These are phyloP conservation scores for Stomatorhinus walkeri DNA, from an alignment of 2,797 vertebrate species.

Conservation along the genomic window DNA sequence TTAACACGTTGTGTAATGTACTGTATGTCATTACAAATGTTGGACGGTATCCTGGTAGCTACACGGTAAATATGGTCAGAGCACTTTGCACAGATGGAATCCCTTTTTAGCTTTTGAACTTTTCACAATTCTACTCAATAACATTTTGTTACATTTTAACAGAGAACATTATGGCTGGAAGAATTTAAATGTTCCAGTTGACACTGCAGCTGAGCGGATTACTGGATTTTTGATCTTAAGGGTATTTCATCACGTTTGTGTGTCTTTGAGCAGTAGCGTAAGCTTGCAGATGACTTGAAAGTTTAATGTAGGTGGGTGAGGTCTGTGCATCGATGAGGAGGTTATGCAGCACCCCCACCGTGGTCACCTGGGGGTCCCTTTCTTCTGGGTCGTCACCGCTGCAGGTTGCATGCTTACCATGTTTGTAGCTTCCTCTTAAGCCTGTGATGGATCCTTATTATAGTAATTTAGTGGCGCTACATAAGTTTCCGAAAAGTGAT, in stretches of 20 bases:
- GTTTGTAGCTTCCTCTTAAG: constrained; percentile 12
- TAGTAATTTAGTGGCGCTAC: constrained; percentile 16
- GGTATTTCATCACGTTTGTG: neutral
- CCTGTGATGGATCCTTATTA: constrained; percentile 21
- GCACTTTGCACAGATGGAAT: neutral
- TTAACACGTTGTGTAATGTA: neutral
- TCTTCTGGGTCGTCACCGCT: neutral
- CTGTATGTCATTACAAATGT: neutral
- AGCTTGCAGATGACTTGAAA: constrained; percentile 20
- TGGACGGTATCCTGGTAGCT: neutral
- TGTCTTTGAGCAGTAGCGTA: neutral
- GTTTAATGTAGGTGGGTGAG: neutral
- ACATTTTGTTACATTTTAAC: neutral
- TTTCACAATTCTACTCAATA: neutral
- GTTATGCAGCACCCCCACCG: neutral
- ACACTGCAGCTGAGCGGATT: neutral
- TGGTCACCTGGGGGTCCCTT: neutral
- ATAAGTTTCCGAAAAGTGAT: neutral
- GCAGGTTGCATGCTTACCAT: neutral
- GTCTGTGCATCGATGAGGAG: neutral
- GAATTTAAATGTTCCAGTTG: neutral
- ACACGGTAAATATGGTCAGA: neutral
- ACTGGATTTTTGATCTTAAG: neutral
- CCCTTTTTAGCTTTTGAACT: neutral
- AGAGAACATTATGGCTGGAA: neutral